Evolutionary conservation across 2,113 vertebrate genomes (phyloP).

Genomic region (Megaceryle maxima): DNA sequence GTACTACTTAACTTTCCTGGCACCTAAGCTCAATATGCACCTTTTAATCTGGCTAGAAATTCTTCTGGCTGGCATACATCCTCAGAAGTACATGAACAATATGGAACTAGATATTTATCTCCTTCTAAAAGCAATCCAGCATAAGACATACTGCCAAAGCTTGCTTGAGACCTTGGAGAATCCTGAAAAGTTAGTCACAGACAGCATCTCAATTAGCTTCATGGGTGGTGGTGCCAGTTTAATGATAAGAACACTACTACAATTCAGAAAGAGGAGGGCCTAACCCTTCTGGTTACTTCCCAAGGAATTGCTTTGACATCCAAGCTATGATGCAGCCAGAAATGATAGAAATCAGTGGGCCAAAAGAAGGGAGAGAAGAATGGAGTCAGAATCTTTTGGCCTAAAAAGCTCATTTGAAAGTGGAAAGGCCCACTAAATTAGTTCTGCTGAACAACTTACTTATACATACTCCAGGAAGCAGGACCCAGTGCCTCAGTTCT

Average conservation of each 20-base stretch:
- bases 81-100: not conserved
- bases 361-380: conserved; percentile 7
- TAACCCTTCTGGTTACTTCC: not conserved
- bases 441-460: not conserved
- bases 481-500: not conserved
- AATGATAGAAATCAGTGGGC: not conserved
- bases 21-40: not conserved
- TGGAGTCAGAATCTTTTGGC: not conserved
- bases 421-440: not conserved
- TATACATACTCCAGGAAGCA: not conserved
- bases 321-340: not conserved
- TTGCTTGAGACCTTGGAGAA: conserved; percentile 32
- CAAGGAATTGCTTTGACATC: conserved; percentile 19
- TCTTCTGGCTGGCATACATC: not conserved
- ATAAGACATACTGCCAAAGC: conserved; percentile 14
- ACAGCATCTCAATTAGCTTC: conserved; percentile 51
- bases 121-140: not conserved
- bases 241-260: conserved; percentile 25
- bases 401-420: not conserved
- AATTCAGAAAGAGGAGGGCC: not conserved
- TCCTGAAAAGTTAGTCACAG: conserved; percentile 56
- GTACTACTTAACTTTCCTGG: not conserved
- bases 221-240: conserved; percentile 58
- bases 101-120: conserved; percentile 10
- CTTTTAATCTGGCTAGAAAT: not conserved